These are phyloP conservation scores for Gymnosoma rotundatum DNA, from an alignment of 2,888 invertebrate species.

Conservation along the genomic window DNA sequence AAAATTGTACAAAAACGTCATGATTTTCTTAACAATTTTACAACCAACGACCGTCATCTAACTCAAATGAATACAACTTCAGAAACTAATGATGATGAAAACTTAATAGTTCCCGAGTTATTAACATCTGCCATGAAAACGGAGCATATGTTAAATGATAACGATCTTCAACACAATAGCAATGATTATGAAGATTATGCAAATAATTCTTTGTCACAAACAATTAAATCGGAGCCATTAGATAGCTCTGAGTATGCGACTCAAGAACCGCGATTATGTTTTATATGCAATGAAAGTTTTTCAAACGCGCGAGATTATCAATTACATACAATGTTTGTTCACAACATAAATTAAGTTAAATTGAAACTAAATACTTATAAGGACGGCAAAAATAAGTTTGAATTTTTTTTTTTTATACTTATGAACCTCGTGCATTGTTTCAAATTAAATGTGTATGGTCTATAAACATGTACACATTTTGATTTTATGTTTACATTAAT, in stretches of 20 bases:
- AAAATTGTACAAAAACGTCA: conserved; percentile 70
- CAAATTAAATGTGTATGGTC: background rate
- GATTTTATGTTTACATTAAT: background rate
- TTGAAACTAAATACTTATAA: background rate
- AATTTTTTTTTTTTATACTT: background rate
- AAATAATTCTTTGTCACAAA: background rate
- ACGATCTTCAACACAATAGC: background rate
- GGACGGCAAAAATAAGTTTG: background rate
- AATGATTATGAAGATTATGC: background rate
- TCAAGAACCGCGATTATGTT: conserved; percentile 38
- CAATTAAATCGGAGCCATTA: conserved; percentile 54
- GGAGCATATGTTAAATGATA: conserved; percentile 11
- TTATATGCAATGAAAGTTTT: conserved; percentile 63
- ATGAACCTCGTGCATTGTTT: too few relatives aligned
- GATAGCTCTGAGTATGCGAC: conserved; percentile 12
- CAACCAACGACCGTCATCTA: background rate
- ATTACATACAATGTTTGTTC: conserved; percentile 66
- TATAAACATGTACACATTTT: background rate
- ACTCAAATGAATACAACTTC: background rate
- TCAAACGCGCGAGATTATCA: conserved; percentile 51
- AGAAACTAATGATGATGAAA: conserved; percentile 40
- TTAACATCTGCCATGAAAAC: conserved; percentile 28
- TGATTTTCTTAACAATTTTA: conserved; percentile 53
- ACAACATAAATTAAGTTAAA: conserved; percentile 57
- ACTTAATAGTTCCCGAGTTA: conserved; percentile 55